Base-by-base conservation (phyloP, 2,888 invertebrate genomes). In the Calliphora vomitoria region DNA sequence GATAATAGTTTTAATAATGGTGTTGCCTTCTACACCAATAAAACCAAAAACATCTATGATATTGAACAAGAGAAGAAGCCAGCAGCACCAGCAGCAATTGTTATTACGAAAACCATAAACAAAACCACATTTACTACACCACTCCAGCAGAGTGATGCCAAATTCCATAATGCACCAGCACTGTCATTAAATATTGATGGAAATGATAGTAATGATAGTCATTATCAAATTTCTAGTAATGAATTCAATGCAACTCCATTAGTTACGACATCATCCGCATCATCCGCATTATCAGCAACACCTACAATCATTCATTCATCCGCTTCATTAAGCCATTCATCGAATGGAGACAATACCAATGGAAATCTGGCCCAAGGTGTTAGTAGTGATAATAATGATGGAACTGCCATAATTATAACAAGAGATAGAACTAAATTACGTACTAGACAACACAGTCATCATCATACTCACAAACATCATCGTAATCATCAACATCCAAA, bases 381-480 rank as follows among this genome's bases (percentile, higher is more conserved):
- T 62, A 35, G 25, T 50, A n/a, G n/a, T 8, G 31, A 4, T 31
- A 53, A 20, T 58, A 72, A 79, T 60, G 74, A 69, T 68, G 72
- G 55, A 68, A 74, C 85, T 58, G 44, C 44, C 35, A 50, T 50
- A 38, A 69, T 82, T 58, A 85, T 44, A 66, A 75, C 80, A 31
- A 80, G 41, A 38, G 68, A 60, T 38, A 50, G 62, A 69, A 90
- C 76, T 10, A 85, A 81, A 66, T 66, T 82, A 58, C 91, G 91
- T 5, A 91, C 89, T 85, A 91, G 92, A n/a, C 53, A 72, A 38
- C 82, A 11, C 13, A 10, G 10, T 44, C 44, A 11, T 44, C 44
- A 11, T 44, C 44, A 86, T 71, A 50, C 55, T 18, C 85, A 82
- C 8, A 75, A 87, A n/a, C 87, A 87, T 38, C 81, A 68, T 35